phyloP scores from a whole-genome alignment of 2,797 vertebrate species.

The Hybognathus amarus region DNA sequence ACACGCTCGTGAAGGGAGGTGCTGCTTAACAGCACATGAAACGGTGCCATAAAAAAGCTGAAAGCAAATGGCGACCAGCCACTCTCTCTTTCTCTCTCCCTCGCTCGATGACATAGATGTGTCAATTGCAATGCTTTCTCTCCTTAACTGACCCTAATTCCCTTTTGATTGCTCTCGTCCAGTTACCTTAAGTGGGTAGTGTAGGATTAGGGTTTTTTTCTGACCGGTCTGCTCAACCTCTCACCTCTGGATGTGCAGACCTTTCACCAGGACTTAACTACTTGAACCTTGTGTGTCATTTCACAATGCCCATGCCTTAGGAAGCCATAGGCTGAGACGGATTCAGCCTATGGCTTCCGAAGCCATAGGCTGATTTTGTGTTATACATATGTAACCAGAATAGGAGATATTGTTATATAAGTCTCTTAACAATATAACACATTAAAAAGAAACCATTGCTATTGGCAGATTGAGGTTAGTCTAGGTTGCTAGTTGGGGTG shows the following conservation, averaged over 20 bases:
- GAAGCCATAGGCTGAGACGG: slow-evolving; percentile 16
- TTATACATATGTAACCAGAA: background rate
- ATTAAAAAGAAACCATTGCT: slow-evolving; percentile 23
- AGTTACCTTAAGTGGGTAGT: background rate
- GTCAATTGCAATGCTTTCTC: slow-evolving; percentile 21
- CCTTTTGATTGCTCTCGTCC: slow-evolving; percentile 3
- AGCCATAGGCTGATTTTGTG: background rate
- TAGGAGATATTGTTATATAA: background rate
- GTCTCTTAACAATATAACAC: slow-evolving; percentile 2
- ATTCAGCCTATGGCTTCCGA: background rate
- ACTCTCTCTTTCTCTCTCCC: slow-evolving; percentile 25
- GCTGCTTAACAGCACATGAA: slow-evolving; percentile 41
- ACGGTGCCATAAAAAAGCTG: slow-evolving; percentile 41
- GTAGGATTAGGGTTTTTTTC: background rate
- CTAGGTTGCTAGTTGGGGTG: slow-evolving; percentile 32
- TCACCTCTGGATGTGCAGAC: slow-evolving; percentile 7
- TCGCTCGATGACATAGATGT: slow-evolving; percentile 13
- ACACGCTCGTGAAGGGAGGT: slow-evolving; percentile 49
- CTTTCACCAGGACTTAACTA: slow-evolving; percentile 44
- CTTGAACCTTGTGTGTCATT: slow-evolving; percentile 38
- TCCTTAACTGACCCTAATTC: slow-evolving; percentile 6
- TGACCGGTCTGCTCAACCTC: background rate
- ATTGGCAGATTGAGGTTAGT: slow-evolving; percentile 51
- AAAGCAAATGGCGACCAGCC: slow-evolving; percentile 34
- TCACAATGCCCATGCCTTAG: background rate